A percentile compares a stretch with the other conserved stretches of the same genome.
These are phyloP conservation scores for Oenanthe melanoleuca DNA, from an alignment of 2,113 vertebrate genomes.

Conservation along the genomic window DNA sequence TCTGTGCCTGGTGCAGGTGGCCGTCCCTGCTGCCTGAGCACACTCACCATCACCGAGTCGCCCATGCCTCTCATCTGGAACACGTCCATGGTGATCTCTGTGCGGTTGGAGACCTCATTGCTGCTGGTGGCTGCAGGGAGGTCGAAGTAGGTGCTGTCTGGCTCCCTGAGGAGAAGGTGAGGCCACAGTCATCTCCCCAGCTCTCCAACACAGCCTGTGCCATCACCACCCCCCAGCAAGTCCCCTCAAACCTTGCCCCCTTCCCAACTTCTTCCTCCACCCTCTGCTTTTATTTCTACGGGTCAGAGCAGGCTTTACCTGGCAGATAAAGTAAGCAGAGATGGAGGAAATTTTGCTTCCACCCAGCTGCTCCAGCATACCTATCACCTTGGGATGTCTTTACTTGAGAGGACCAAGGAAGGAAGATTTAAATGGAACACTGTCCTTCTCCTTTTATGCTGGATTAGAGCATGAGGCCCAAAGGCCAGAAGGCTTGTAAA, in stretches of 20 bases:
- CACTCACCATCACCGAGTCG: constrained; percentile 88
- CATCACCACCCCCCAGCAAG: too few species aligned
- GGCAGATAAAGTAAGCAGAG: background rate
- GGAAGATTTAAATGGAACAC: background rate
- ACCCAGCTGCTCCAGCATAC: background rate
- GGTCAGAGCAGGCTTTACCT: background rate
- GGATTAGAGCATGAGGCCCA: background rate
- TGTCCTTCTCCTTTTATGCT: background rate
- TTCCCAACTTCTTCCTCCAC: background rate
- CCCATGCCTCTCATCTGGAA: constrained; percentile 91
- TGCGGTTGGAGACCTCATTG: constrained; percentile 64
- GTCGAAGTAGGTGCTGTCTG: constrained; percentile 97
- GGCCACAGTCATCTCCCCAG: background rate
- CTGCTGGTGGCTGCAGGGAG: constrained; percentile 78
- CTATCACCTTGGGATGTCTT: background rate
- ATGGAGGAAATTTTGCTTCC: background rate
- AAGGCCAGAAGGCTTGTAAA: background rate
- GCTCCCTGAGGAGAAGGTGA: constrained; percentile 80
- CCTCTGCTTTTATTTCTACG: background rate
- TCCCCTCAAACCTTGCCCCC: background rate
- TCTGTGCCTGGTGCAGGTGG: rapidly evolving
- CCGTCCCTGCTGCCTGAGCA: background rate
- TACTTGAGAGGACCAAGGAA: background rate
- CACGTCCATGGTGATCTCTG: constrained; percentile 86
- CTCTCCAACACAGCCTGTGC: background rate